A percentile compares a stretch with the other conserved stretches of the same genome.
Conservation (phyloP, 2,888 invertebrate genomes). For the Drosophila fulvimacula region DNA sequence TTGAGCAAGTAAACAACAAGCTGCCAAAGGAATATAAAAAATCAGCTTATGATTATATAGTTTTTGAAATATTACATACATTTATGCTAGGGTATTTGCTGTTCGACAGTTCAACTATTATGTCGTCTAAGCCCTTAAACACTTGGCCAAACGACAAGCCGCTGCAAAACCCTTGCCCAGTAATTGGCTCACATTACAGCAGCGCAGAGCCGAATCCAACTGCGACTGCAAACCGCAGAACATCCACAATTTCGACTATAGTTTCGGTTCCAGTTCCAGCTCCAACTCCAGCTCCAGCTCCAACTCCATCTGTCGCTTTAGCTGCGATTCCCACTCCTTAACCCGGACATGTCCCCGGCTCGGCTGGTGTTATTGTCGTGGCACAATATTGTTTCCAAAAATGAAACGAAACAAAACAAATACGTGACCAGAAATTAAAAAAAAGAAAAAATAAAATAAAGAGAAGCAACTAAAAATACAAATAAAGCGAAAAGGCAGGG, state of each 20-base stretch:
- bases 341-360: slow-evolving; percentile 33
- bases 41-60: no score
- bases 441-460: slow-evolving; percentile 38
- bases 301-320: slow-evolving; percentile 6
- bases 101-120: neutral
- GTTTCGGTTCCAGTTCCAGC: slow-evolving; percentile 1
- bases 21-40: no score
- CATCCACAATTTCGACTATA: slow-evolving; percentile 13
- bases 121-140: slow-evolving; percentile 21
- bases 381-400: slow-evolving; percentile 78
- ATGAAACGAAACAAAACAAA: slow-evolving; percentile 77
- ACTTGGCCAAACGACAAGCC: slow-evolving; percentile 38
- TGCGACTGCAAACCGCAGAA: slow-evolving; percentile 46
- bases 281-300: neutral
- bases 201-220: slow-evolving; percentile 50
- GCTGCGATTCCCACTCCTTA: slow-evolving; percentile 26
- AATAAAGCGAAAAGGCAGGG: slow-evolving; percentile 27
- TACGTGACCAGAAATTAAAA: slow-evolving; percentile 79
- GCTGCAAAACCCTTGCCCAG: slow-evolving; percentile 23
- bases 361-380: slow-evolving; percentile 73
- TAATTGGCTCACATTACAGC: slow-evolving; percentile 76
- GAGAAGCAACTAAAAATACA: slow-evolving; percentile 43
- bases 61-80: no score
- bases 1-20: no score
- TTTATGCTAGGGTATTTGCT: neutral